phyloP scores from a whole-genome alignment of 2,888 invertebrate genomes.

The Megamerina dolium region DNA sequence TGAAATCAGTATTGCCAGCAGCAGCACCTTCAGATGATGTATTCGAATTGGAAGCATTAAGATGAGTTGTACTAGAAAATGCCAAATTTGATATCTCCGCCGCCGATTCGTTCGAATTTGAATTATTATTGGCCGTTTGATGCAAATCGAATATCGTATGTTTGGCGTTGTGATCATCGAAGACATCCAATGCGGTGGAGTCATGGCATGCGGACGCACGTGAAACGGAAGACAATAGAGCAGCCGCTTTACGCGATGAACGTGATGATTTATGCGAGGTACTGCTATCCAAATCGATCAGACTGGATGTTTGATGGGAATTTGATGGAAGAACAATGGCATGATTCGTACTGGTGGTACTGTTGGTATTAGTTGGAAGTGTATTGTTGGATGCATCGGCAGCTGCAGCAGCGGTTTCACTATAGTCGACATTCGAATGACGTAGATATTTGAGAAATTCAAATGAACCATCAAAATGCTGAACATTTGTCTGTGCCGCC shows the following conservation, averaged over 20 bases:
- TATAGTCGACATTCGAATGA: conserved; percentile 44
- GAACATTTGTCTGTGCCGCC: conserved; percentile 16
- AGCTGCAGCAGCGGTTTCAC: conserved; percentile 20
- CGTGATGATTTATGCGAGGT: conserved; percentile 41
- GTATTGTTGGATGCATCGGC: conserved; percentile 17
- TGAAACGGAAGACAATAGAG: conserved; percentile 34
- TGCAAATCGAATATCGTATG: conserved; percentile 46
- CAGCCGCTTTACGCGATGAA: conserved; percentile 29
- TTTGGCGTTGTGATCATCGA: conserved; percentile 49
- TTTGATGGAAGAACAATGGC: conserved; percentile 16
- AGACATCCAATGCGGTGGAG: conserved; percentile 39
- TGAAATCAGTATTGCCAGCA: conserved; percentile 37
- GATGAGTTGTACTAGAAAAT: conserved; percentile 43
- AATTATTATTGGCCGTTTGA: conserved; percentile 33
- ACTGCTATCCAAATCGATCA: conserved; percentile 44
- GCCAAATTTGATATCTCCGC: conserved; percentile 38
- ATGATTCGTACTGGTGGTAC: conserved; percentile 13
- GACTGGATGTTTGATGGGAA: conserved; percentile 24
- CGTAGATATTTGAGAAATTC: conserved; percentile 48
- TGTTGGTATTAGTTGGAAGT: conserved; percentile 9
- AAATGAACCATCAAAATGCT: conserved; percentile 47
- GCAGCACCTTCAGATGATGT: conserved; percentile 46
- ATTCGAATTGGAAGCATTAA: conserved; percentile 47
- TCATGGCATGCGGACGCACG: conserved; percentile 39
- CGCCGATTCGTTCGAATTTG: conserved; percentile 46